phyloP scores from a whole-genome alignment of 92 coral and sea anemone genomes.

The Blastomussa wellsi region DNA sequence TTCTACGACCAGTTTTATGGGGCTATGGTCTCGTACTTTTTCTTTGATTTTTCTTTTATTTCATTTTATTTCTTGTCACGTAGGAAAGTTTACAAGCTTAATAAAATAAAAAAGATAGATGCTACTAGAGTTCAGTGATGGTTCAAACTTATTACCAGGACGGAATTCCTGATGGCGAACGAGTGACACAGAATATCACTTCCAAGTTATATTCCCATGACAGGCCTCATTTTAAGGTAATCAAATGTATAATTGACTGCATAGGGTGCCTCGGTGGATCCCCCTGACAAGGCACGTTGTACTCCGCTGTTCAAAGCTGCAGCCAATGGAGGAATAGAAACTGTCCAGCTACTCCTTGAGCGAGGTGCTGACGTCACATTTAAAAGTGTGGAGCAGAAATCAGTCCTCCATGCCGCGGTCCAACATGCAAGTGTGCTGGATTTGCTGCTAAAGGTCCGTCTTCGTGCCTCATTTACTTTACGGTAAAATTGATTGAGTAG shows the following conservation, averaged over 20 bases:
- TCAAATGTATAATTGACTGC: background rate
- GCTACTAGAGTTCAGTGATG: background rate
- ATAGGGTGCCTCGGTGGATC: slow-evolving; percentile 65
- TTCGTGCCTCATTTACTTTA: too few relatives aligned
- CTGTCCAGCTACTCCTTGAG: slow-evolving; percentile 56
- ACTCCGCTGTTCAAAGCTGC: slow-evolving; percentile 81
- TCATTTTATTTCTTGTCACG: too few relatives aligned
- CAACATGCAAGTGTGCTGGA: slow-evolving; percentile 50
- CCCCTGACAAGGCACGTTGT: slow-evolving; percentile 62
- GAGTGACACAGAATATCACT: background rate
- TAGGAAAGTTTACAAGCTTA: too few relatives aligned
- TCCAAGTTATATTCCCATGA: background rate
- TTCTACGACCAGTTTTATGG: too few relatives aligned
- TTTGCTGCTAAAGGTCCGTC: slow-evolving; percentile 45
- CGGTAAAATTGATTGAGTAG: too few relatives aligned
- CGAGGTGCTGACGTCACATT: slow-evolving; percentile 68
- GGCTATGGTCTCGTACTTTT: too few relatives aligned
- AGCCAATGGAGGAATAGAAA: slow-evolving; percentile 61
- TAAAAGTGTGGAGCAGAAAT: slow-evolving; percentile 55
- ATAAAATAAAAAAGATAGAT: too few relatives aligned
- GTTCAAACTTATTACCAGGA: background rate
- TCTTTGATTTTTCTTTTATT: too few relatives aligned
- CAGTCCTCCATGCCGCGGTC: slow-evolving; percentile 63
- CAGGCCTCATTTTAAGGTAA: background rate
- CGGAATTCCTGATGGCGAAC: background rate